These are phyloP conservation scores for Sebastes flavidus DNA, from an alignment of 2,797 vertebrate species.

Conservation along the genomic window DNA sequence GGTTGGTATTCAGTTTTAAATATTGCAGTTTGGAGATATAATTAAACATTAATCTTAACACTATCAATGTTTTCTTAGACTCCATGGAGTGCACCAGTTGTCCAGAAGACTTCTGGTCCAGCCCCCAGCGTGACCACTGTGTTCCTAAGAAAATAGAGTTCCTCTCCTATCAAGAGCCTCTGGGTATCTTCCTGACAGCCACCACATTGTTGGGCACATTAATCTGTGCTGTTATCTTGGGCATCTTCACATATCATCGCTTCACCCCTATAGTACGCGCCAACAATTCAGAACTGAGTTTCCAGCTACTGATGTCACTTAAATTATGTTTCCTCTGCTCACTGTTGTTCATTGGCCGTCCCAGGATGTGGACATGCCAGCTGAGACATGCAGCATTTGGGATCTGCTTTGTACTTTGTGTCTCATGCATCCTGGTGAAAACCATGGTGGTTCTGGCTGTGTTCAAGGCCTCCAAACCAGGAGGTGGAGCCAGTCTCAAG, in stretches of 20 bases:
- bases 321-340: conserved; percentile 72
- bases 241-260: conserved; percentile 56
- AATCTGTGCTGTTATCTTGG: conserved; percentile 47
- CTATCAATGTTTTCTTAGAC: conserved; percentile 46
- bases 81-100: conserved; percentile 69
- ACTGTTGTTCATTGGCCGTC: conserved; percentile 63
- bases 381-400: conserved; percentile 58
- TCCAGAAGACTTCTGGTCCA: conserved; percentile 63
- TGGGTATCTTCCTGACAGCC: conserved; percentile 57
- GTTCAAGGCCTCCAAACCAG: conserved; percentile 47
- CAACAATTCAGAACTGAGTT: conserved; percentile 76
- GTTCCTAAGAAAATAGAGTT: conserved; percentile 72
- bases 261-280: conserved; percentile 68
- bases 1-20: neutral
- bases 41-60: neutral
- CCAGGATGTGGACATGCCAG: conserved; percentile 51
- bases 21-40: neutral
- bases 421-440: conserved; percentile 56
- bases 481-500: too few relatives aligned
- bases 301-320: conserved; percentile 63
- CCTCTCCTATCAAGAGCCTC: conserved; percentile 61
- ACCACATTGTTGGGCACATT: conserved; percentile 55
- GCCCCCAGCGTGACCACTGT: conserved; percentile 52
- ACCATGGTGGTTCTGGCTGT: conserved; percentile 61
- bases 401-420: conserved; percentile 64